Evolutionary conservation across 92 coral and sea anemone species (phyloP).

Genomic region (Blastomussa wellsi): DNA sequence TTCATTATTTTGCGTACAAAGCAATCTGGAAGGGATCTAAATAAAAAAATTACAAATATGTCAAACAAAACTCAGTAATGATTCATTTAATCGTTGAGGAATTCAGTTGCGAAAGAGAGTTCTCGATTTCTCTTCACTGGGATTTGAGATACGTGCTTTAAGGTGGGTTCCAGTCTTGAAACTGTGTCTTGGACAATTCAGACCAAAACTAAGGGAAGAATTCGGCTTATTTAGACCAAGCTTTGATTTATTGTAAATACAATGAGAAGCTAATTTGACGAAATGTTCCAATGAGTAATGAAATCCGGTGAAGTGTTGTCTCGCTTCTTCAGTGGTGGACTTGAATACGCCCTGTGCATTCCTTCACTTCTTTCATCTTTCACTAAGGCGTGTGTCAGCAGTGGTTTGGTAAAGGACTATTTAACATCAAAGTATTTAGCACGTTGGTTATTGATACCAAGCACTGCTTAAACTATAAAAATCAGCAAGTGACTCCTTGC

Average conservation of each 20-base stretch:
- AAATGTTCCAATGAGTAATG: not conserved
- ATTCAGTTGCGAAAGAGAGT: not conserved
- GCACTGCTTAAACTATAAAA: not conserved
- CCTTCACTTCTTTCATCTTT: not conserved
- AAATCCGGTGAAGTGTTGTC: not conserved
- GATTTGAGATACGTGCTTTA: not conserved
- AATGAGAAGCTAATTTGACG: slow-evolving; percentile 3
- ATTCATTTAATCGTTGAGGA: not conserved
- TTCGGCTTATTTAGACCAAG: not conserved
- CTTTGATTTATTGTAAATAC: not conserved
- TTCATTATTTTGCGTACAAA: not conserved
- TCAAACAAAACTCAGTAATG: not conserved
- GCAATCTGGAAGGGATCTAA: not conserved
- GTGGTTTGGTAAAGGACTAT: not conserved
- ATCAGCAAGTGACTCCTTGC: not conserved
- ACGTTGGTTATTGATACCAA: slow-evolving; percentile 30
- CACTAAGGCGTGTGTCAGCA: slow-evolving; percentile 18
- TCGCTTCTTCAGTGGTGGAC: not conserved
- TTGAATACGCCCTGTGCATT: not conserved
- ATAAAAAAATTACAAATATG: not conserved
- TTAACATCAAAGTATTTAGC: slow-evolving; percentile 20
- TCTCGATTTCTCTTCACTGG: slow-evolving; percentile 5
- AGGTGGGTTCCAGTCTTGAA: not conserved
- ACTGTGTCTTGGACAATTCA: not conserved
- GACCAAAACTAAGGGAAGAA: not conserved